A percentile compares a stretch with the other conserved stretches of the same genome.
Evolutionary conservation across 92 coral and sea anemone genomes (phyloP).

Genomic region (Siderastrea radians): DNA sequence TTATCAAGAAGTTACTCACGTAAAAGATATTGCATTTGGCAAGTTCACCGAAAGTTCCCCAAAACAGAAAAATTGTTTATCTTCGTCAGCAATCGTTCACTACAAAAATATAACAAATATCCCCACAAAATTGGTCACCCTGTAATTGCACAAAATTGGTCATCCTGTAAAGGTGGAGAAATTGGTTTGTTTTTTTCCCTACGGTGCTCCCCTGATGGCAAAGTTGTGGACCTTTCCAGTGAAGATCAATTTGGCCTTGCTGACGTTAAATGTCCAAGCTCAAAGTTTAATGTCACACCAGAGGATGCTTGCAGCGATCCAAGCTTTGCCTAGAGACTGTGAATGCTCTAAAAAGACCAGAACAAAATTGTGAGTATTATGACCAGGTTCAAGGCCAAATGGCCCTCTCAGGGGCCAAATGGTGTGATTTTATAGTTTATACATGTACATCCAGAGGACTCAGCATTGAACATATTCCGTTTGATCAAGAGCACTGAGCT

Average conservation of each 20-base stretch:
- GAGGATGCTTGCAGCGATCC: slow-evolving; percentile 61
- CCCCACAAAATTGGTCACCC: not conserved
- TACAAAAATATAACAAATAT: not conserved
- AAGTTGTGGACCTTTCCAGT: slow-evolving; percentile 36
- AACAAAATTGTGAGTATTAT: slow-evolving; percentile 30
- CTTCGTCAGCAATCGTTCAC: too few relatives aligned
- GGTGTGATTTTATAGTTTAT: slow-evolving; percentile 54
- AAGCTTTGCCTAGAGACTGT: slow-evolving; percentile 22
- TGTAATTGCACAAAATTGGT: slow-evolving; percentile 42
- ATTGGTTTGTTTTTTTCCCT: slow-evolving; percentile 51
- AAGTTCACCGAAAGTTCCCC: too few relatives aligned
- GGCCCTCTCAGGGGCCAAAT: slow-evolving; percentile 38
- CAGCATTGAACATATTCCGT: slow-evolving; percentile 53
- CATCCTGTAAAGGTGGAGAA: slow-evolving; percentile 54
- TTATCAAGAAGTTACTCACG: not conserved
- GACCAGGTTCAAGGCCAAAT: slow-evolving; percentile 50
- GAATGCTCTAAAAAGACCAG: slow-evolving; percentile 19
- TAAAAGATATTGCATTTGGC: not conserved
- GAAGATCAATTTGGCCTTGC: slow-evolving; percentile 46
- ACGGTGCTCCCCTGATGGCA: slow-evolving; percentile 61
- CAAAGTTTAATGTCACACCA: slow-evolving; percentile 67
- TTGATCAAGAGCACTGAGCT: slow-evolving; percentile 45
- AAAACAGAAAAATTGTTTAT: too few relatives aligned
- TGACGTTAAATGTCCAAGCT: slow-evolving; percentile 52
- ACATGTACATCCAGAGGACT: slow-evolving; percentile 54